These are phyloP conservation scores for Ambastaia sidthimunki DNA, from an alignment of 2,797 vertebrate genomes.

Conservation along the genomic window DNA sequence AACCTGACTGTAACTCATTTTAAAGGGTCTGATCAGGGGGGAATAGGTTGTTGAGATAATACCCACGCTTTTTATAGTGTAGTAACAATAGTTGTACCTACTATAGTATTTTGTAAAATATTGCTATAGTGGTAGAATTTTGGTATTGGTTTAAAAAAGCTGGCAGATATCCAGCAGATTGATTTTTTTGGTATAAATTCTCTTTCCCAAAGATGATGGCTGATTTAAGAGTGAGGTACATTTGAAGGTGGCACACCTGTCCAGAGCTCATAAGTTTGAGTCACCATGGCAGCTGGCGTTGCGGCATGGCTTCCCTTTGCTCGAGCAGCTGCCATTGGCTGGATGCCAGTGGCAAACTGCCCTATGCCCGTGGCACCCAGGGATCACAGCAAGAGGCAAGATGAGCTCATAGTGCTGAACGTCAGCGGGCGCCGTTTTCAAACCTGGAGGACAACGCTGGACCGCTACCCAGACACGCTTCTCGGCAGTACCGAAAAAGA, in stretches of 20 bases:
- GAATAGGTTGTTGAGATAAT: background rate
- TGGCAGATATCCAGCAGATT: background rate
- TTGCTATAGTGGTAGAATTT: background rate
- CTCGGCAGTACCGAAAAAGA: constrained; percentile 97
- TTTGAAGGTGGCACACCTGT: constrained; percentile 63
- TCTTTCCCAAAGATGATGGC: constrained; percentile 77
- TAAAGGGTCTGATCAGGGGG: background rate
- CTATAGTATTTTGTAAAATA: background rate
- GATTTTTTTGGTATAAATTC: constrained; percentile 46
- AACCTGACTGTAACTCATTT: background rate
- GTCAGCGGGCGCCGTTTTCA: constrained; percentile 97
- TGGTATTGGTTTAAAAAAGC: background rate
- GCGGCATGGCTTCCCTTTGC: constrained; percentile 97
- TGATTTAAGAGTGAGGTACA: constrained; percentile 69
- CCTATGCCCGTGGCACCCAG: constrained; percentile 93
- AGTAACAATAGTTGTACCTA: too few relatives aligned
- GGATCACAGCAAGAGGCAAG: constrained; percentile 90
- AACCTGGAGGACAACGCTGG: constrained; percentile 97
- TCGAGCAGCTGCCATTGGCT: constrained; percentile 95
- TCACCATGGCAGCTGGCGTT: constrained; percentile 91
- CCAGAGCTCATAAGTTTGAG: constrained; percentile 61
- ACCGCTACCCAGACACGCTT: constrained; percentile 95
- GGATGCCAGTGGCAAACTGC: constrained; percentile 99
- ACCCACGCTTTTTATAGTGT: background rate
- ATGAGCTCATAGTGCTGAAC: constrained; percentile 93